Evolutionary conservation across 2,888 invertebrate species (phyloP), one percentile per base, ranked within the genome.

Genomic region (Himalopsyche tibetana): DNA sequence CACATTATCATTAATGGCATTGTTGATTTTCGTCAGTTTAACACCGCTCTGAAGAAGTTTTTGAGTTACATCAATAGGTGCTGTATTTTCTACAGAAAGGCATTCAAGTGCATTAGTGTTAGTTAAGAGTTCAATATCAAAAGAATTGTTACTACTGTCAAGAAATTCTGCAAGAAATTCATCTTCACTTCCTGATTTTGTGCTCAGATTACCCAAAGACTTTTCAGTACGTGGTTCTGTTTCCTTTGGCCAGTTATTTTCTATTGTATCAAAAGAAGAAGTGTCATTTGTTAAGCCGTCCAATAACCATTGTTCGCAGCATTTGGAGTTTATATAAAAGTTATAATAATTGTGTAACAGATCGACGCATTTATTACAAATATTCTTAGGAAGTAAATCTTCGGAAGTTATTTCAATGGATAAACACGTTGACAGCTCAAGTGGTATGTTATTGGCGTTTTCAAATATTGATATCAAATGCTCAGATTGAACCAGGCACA

Each of bases 91-190:
- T 88, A 90, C 91, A 83, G 93, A 93, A 19, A 93, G 89, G 91
- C 93, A 87, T 45, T 88, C 86, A 15, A 88, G 81, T 38, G 81
- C 83, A 93, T 87, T 92, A 92, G 81, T 93, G 89, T 88, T 93
- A 92, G 86, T 93, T 92, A 87, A 42, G 40, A 88, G 82, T 55
- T 82, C 85, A 63, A 85, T 74, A 79, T 85, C 85, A 84, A 87
- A 87, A 51, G 84, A 85, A 80, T 85, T 83, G 45, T 87, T 84
- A 55, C 82, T 82, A n/a, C 82, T 93, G 88, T 93, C 93, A 45
- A 93, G 88, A 89, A 93, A 93, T 88, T 93, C 93, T 81, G 93
- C 85, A 6, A 93, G 90, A 9, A 93, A 93, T 89, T 93, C 93
- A 0, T 93, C 93, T 85, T 93, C 93, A 88, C 2, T 92, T 5